Conservation (phyloP, 2,888 invertebrate genomes). For the Allolobophora icterica region DNA sequence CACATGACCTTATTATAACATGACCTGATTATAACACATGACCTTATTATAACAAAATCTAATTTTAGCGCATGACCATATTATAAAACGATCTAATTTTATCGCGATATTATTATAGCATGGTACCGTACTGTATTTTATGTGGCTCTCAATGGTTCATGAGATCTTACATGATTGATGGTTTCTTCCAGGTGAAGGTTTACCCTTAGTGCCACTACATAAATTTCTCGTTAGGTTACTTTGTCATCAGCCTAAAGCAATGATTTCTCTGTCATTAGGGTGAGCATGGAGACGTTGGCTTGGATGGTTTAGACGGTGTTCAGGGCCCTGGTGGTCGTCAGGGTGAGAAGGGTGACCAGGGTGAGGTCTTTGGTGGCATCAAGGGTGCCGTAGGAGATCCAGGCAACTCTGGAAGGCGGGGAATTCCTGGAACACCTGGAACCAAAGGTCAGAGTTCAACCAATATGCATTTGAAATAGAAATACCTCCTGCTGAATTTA, state of each 20-base stretch:
- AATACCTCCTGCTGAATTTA: neutral
- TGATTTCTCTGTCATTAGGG: conserved; percentile 25
- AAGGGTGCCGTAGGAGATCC: conserved; percentile 34
- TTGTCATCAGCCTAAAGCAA: neutral
- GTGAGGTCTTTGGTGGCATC: conserved; percentile 25
- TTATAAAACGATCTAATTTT: too few relatives aligned
- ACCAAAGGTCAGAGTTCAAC: conserved; percentile 31
- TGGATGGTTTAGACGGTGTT: conserved; percentile 34
- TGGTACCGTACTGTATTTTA: too few relatives aligned
- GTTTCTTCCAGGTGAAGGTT: neutral
- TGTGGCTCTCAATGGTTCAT: neutral
- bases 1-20: neutral
- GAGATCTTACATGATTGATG: neutral
- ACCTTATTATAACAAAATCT: neutral
- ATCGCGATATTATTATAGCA: too few relatives aligned
- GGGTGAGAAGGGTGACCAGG: conserved; percentile 32
- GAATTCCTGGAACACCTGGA: conserved; percentile 34
- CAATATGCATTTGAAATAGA: neutral
- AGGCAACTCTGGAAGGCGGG: conserved; percentile 29
- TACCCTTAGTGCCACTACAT: neutral
- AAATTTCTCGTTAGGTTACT: neutral
- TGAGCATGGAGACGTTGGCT: neutral
- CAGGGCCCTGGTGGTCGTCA: neutral
- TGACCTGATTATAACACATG: neutral
- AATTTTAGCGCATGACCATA: neutral